Evolutionary conservation across 1,140 invertebrate species (phyloP).

Genomic region (Idris sp.): DNA sequence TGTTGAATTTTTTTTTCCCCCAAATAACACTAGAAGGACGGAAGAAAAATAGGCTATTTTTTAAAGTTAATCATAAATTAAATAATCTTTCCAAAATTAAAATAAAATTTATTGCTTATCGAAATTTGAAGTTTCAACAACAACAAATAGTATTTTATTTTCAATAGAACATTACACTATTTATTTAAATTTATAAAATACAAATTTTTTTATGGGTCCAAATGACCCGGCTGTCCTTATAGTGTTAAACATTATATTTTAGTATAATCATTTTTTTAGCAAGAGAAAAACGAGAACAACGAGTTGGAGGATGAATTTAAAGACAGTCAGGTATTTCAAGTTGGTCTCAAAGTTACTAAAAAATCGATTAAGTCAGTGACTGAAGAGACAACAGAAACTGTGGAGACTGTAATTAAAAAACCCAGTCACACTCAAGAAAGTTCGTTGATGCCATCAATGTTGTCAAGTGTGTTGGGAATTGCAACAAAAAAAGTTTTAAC

Average conservation of each 20-base stretch:
- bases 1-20: too few relatives aligned
- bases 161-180: slow-evolving; percentile 6
- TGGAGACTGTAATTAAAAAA: slow-evolving; percentile 15
- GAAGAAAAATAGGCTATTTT: too few relatives aligned
- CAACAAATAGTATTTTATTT: too few relatives aligned
- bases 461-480: slow-evolving; percentile 41
- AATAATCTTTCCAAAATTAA: too few relatives aligned
- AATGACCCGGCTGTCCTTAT: too few relatives aligned
- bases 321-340: slow-evolving; percentile 70
- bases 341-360: slow-evolving; percentile 66
- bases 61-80: too few relatives aligned
- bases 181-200: not conserved
- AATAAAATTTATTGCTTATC: too few relatives aligned
- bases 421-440: slow-evolving; percentile 2
- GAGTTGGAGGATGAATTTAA: slow-evolving; percentile 66
- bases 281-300: slow-evolving; percentile 43
- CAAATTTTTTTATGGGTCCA: too few relatives aligned
- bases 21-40: too few relatives aligned
- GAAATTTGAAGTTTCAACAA: too few relatives aligned
- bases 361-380: slow-evolving; percentile 22
- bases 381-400: not conserved
- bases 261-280: slow-evolving; percentile 54
- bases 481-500: slow-evolving; percentile 13
- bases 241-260: not conserved
- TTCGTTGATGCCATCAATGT: slow-evolving; percentile 32